Evolutionary conservation across 1,140 invertebrate species (phyloP), one percentile per base, ranked within the genome.

Genomic region (Gerris buenoi): DNA sequence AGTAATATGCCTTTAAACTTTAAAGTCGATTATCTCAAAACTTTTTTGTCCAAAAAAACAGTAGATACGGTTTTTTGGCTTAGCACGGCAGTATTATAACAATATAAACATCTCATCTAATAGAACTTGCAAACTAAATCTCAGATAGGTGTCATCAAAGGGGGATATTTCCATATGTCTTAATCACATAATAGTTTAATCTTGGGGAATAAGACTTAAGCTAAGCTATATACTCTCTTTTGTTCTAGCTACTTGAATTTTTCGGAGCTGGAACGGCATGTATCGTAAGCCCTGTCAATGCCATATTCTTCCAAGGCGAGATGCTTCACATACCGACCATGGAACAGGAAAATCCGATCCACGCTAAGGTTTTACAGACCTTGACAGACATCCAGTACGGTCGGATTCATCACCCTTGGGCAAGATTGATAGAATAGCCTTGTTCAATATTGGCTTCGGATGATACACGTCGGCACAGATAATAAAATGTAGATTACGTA

Each of bases 221-320:
- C n/a, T n/a, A n/a, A n/a, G n/a, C n/a, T n/a, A n/a, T n/a, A n/a
- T n/a, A n/a, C n/a, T 18, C 15, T 25, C 25, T 13, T 25, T 27
- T 67, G 26, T 71, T 81, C 18, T 77, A 96, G 93, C 76, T 98
- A 62, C 74, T 95, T 69, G 95, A 98, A 79, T 81, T 97, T 73
- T 98, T 98, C 80, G 95, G 94, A 59, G 84, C 91, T 62, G 95
- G 95, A 65, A 98, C 95, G 23, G 95, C 95, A 0, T 93, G 91
- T 72, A 82, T 95, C 61, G 87, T 98, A 0, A 94, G 89, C 75
- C 95, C 95, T 1, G 85, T 98, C 56, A 86, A 86, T 27, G 81
- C 83, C 28, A 91, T 98, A 65, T 81, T 85, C 46, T 95, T 87
- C 75, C 65, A 86, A 68, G 86, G 82, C 2, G 71, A 83, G 68